Evolutionary conservation across 2,797 vertebrate genomes (phyloP), one percentile per base, ranked within the genome.

Genomic region (Gymnocypris eckloni): DNA sequence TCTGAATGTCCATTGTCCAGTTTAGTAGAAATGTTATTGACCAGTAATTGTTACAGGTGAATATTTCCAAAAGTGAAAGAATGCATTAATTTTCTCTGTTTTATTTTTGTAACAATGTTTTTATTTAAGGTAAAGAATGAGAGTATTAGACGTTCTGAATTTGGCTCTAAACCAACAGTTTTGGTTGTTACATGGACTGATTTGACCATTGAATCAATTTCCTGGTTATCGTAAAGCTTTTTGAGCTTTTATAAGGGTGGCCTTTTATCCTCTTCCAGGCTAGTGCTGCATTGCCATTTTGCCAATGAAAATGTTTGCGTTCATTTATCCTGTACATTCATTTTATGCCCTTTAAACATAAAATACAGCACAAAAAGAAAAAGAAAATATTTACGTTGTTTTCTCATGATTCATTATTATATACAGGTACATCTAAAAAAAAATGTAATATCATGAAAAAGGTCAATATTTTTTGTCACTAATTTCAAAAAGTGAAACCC

Each of bases 1-100:
- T 43, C 61, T 54, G 9, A 84, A 69, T 13, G 7, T 33, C n/a
- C n/a, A 2, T 59, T 79, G 7, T 33, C n/a, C n/a, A 2, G 45
- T 79, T 77, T 45, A 59, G 39, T 70, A 54, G 50, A 28, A 37
- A n/a, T 78, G 37, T 8, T 18, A 20, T 67, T 59, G 72, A 78
- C 22, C 61, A 70, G 75, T 16, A 39, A 56, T 33, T 84, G 73
- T 84, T 70, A 22, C n/a, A 28, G 39, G 10, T 69, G 50, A 70
- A 52, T 69, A 8, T 52, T 33, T 41, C n/a, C 18, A 2, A 56
- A 79, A n/a, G 16, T 33, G 16, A 75, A 12, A 33, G 6, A 33
- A 20, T 28, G 28, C 25, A 22, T 20, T 39, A 0, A 22, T 81
- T 50, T 79, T 22, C 25, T 33, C 0, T 10, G 18, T 22, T 1